phyloP scores from a whole-genome alignment of 2,113 vertebrate genomes.

The Laticauda colubrina region DNA sequence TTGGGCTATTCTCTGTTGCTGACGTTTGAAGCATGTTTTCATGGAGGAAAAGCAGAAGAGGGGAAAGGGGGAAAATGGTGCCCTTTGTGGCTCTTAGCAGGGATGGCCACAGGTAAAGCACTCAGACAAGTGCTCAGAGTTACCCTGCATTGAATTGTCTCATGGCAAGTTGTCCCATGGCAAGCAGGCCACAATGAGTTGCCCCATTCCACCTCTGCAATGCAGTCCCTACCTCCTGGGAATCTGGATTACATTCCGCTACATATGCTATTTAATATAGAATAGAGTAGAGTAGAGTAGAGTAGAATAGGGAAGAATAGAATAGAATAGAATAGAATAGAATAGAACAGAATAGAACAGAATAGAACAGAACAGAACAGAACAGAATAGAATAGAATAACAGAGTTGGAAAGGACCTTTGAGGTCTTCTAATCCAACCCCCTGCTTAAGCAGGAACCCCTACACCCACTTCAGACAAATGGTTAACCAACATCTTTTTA shows the following conservation, averaged over 20 bases:
- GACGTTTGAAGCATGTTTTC: not conserved
- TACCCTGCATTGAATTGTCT: not conserved
- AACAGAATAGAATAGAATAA: too few species aligned
- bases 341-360: too few species aligned
- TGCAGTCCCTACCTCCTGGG: not conserved
- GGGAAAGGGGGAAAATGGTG: not conserved
- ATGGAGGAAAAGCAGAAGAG: not conserved
- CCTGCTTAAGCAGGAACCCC: too few species aligned
- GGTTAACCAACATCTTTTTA: too few species aligned
- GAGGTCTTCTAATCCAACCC: too few species aligned
- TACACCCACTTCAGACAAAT: too few species aligned
- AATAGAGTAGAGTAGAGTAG: too few species aligned
- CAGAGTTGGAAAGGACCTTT: too few species aligned
- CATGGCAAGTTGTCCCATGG: too few species aligned
- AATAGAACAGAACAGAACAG: too few species aligned
- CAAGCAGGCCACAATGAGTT: not conserved
- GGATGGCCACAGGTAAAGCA: not conserved
- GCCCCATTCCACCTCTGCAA: not conserved
- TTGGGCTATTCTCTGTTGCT: not conserved
- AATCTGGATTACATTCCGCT: not conserved
- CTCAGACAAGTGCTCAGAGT: not conserved
- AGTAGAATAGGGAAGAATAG: too few species aligned
- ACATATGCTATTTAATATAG: not conserved
- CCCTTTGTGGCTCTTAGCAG: not conserved
- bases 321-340: too few species aligned